Percentiles rank a stretch among this genome's conserved stretches.
These are phyloP conservation scores for Basileuterus tristriatus DNA, from an alignment of 2,797 vertebrate species.

Conservation along the genomic window DNA sequence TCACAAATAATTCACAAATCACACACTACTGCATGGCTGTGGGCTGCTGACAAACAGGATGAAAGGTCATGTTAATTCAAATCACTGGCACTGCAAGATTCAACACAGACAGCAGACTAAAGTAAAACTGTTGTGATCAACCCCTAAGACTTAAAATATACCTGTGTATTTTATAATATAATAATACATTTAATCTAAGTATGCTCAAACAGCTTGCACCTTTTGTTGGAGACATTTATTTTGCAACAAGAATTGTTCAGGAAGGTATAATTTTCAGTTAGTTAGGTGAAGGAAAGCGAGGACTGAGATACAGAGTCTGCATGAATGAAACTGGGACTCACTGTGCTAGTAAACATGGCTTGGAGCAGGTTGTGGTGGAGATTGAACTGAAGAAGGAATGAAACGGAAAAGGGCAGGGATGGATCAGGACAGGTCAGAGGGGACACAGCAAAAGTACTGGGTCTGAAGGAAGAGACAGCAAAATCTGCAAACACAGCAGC, in stretches of 20 bases:
- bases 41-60: neutral
- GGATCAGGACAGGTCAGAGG: neutral
- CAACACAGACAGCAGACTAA: neutral
- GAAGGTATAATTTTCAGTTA: neutral
- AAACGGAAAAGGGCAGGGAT: neutral
- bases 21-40: neutral
- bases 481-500: neutral
- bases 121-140: neutral
- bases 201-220: neutral
- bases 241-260: neutral
- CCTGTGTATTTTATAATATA: neutral
- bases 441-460: accelerated
- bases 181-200: neutral
- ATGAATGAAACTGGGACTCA: accelerated
- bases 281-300: neutral
- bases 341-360: neutral
- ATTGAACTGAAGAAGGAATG: neutral
- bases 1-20: constrained; percentile 33
- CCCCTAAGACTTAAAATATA: neutral
- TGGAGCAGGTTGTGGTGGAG: neutral
- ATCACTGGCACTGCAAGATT: neutral
- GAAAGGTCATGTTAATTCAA: constrained; percentile 11
- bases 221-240: neutral
- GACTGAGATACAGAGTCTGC: neutral
- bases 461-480: neutral